Conservation (phyloP, 2,797 vertebrate genomes). For the Silurus lanzhouensis region DNA sequence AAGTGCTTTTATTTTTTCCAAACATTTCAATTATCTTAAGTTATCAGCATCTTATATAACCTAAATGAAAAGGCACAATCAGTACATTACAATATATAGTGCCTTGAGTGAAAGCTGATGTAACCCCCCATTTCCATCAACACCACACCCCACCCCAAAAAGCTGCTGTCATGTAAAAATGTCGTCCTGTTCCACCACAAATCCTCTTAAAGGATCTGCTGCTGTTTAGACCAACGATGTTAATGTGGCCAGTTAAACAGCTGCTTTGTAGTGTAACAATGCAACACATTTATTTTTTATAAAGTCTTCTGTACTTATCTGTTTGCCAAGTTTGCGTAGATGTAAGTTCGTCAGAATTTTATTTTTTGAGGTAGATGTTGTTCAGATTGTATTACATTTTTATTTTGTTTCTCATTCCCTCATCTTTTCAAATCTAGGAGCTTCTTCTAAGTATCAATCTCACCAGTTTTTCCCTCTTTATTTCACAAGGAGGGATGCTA, state of each 20-base stretch:
- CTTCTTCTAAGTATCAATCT: constrained; percentile 1
- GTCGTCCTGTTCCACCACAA: background rate
- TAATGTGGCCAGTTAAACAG: constrained; percentile 20
- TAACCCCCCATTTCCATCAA: background rate
- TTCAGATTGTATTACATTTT: background rate
- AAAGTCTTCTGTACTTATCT: background rate
- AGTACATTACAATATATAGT: constrained; percentile 28
- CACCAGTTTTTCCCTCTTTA: background rate
- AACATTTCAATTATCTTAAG: background rate
- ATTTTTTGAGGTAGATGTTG: background rate
- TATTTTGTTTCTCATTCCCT: background rate
- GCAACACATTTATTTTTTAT: background rate
- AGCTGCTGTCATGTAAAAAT: constrained; percentile 29
- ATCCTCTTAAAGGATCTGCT: constrained; percentile 6
- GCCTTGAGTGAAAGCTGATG: constrained; percentile 12
- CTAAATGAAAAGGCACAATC: constrained; percentile 4
- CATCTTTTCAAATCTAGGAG: background rate
- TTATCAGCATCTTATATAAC: background rate
- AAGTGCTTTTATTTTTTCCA: constrained; percentile 17
- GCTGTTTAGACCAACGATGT: background rate
- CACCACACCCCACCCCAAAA: background rate
- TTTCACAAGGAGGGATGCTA: background rate
- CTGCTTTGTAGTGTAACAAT: background rate
- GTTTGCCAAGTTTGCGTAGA: background rate
- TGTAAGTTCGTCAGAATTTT: constrained; percentile 6